A percentile compares a stretch with the other conserved stretches of the same genome.
phyloP scores from a whole-genome alignment of 2,888 invertebrate species.

The Papilio elwesi region DNA sequence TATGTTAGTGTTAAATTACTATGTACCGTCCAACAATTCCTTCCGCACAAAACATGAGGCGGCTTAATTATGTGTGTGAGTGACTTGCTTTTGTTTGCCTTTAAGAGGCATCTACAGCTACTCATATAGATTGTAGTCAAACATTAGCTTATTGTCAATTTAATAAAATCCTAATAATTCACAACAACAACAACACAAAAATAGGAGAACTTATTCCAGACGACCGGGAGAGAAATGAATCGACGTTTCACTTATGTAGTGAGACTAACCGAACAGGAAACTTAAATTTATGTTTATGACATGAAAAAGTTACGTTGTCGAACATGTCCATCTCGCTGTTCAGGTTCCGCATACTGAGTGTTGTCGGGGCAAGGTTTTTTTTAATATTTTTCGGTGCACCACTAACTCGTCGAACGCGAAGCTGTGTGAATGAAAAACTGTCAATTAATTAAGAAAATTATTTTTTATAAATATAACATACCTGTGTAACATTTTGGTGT shows the following conservation, averaged over 20 bases:
- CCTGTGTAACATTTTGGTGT: background rate
- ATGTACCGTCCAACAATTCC: too few species aligned
- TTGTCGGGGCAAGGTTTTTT: conserved; percentile 33
- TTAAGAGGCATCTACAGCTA: too few species aligned
- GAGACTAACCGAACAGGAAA: conserved; percentile 35
- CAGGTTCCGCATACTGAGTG: conserved; percentile 27
- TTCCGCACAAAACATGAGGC: too few species aligned
- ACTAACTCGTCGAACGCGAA: conserved; percentile 16
- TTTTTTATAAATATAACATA: conserved; percentile 29
- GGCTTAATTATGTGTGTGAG: too few species aligned
- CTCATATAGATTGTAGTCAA: too few species aligned
- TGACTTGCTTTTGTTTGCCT: too few species aligned
- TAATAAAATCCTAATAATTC: too few species aligned
- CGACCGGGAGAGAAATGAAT: background rate
- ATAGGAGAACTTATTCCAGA: too few species aligned
- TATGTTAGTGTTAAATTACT: too few species aligned
- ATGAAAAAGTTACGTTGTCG: conserved; percentile 38
- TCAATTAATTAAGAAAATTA: conserved; percentile 36
- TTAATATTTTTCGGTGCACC: conserved; percentile 28
- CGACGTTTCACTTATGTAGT: conserved; percentile 12
- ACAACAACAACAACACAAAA: too few species aligned
- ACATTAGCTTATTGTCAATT: too few species aligned
- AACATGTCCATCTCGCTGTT: conserved; percentile 30
- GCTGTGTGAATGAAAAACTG: conserved; percentile 37
- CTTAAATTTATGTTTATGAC: conserved; percentile 39